phyloP scores from a whole-genome alignment of 2,113 vertebrate genomes.

The Cynocephalus volans region DNA sequence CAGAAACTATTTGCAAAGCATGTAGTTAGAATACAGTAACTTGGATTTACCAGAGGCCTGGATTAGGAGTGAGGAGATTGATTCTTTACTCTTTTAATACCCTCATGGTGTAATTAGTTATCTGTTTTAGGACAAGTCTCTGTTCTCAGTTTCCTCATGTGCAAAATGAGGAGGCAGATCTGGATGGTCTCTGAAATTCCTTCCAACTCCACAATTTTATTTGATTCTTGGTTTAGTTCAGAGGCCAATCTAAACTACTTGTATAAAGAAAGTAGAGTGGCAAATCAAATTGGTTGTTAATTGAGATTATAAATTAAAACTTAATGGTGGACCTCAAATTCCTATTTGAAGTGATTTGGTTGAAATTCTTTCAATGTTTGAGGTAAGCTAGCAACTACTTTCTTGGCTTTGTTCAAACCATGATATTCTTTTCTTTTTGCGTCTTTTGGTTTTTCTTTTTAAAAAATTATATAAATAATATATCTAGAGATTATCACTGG shows the following conservation, averaged over 20 bases:
- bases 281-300: constrained; percentile 33
- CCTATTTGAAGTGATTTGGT: neutral
- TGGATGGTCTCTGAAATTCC: neutral
- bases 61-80: neutral
- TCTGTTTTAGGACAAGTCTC: neutral
- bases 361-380: neutral
- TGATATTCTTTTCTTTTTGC: neutral
- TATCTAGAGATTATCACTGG: neutral
- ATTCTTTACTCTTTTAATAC: neutral
- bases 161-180: neutral
- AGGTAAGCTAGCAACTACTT: neutral
- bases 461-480: constrained; percentile 5
- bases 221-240: neutral
- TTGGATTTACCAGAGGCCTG: neutral
- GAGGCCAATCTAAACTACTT: neutral
- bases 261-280: neutral
- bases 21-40: neutral
- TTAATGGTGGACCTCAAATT: neutral
- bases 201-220: neutral
- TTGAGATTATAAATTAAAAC: constrained; percentile 45
- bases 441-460: constrained; percentile 16
- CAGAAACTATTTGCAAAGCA: constrained; percentile 36
- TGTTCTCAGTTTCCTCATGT: constrained; percentile 18
- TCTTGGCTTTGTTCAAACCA: constrained; percentile 5
- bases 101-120: neutral